A percentile compares a stretch with the other conserved stretches of the same genome.
phyloP scores from a whole-genome alignment of 2,888 invertebrate genomes.

The Stratiomys singularior region DNA sequence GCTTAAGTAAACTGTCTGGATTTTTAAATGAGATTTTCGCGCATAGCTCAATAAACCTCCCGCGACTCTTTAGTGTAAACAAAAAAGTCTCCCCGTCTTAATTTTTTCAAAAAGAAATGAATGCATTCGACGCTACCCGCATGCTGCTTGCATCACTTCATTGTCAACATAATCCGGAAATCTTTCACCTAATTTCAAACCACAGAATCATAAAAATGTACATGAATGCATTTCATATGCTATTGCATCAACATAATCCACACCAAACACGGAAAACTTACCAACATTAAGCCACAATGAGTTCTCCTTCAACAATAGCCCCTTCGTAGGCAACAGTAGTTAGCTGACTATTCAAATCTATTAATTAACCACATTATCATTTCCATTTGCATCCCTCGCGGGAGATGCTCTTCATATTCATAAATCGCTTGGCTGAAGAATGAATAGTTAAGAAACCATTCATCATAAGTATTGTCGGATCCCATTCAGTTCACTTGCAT shows the following conservation, averaged over 20 bases:
- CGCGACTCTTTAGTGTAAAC: too few relatives aligned
- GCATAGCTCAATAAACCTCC: too few relatives aligned
- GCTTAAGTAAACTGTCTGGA: too few relatives aligned
- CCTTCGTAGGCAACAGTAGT: background rate
- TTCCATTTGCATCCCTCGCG: background rate
- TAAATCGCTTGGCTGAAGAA: constrained; percentile 23
- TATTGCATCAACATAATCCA: background rate
- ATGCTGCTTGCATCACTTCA: too few relatives aligned
- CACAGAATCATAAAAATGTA: background rate
- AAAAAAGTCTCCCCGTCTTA: too few relatives aligned
- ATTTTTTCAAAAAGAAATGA: too few relatives aligned
- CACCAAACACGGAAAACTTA: too few relatives aligned
- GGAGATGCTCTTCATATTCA: constrained; percentile 2
- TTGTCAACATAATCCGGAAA: too few relatives aligned
- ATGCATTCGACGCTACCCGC: too few relatives aligned
- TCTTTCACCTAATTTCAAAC: background rate
- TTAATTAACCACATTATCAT: constrained; percentile 29
- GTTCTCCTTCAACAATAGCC: background rate
- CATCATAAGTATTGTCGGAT: constrained; percentile 35
- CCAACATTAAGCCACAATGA: background rate
- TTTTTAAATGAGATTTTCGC: too few relatives aligned
- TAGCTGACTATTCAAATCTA: constrained; percentile 15
- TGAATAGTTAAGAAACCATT: constrained; percentile 17
- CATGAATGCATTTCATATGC: background rate
- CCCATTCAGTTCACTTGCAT: background rate